Evolutionary conservation across 2,113 vertebrate species (phyloP).

Genomic region (Menidia beryllina): DNA sequence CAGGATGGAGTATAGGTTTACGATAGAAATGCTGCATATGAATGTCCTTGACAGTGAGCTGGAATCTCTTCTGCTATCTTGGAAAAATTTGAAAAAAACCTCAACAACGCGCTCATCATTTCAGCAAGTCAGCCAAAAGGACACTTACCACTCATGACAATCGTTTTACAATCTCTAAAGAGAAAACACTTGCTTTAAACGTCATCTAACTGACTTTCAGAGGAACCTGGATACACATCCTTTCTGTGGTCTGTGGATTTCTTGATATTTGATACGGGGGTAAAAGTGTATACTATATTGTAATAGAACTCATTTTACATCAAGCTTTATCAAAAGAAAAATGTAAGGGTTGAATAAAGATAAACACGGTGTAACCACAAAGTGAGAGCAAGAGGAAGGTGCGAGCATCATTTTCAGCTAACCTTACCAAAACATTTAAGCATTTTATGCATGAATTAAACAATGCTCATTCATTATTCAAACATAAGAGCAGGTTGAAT

Average conservation of each 20-base stretch:
- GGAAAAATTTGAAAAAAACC: not conserved
- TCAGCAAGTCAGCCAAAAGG: too few species aligned
- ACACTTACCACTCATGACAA: too few species aligned
- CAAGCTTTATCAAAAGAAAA: not conserved
- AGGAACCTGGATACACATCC: not conserved
- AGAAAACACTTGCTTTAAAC: not conserved
- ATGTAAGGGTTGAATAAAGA: not conserved
- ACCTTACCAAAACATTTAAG: constrained; percentile 2
- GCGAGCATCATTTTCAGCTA: not conserved
- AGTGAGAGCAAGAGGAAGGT: not conserved
- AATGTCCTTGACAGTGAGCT: too few species aligned
- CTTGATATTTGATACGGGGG: not conserved
- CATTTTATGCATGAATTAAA: constrained; percentile 31
- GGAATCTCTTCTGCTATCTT: not conserved
- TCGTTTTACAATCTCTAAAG: too few species aligned
- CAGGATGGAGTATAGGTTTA: too few species aligned
- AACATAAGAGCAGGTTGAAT: not conserved
- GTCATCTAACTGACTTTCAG: not conserved
- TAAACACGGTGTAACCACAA: not conserved
- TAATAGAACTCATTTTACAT: not conserved
- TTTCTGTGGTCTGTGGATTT: not conserved
- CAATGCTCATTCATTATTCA: constrained; percentile 25
- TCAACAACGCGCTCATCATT: not conserved
- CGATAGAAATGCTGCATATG: too few species aligned
- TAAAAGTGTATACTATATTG: not conserved